These are phyloP conservation scores for Heliconius cydno DNA, from an alignment of 2,888 invertebrate genomes.

Conservation along the genomic window DNA sequence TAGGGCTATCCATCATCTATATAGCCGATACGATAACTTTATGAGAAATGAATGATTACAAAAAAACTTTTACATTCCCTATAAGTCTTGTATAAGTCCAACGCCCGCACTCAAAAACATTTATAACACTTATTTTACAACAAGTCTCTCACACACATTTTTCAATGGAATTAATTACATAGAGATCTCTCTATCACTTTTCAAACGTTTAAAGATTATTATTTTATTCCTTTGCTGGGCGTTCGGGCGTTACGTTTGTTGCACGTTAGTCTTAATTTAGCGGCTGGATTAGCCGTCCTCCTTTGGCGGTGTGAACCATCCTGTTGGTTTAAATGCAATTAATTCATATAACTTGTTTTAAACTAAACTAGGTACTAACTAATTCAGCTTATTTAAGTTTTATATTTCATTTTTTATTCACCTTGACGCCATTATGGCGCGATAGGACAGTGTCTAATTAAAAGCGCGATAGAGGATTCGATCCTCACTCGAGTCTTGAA, in stretches of 20 bases:
- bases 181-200: constrained; percentile 58
- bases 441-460: background rate
- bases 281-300: constrained; percentile 90
- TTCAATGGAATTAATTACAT: constrained; percentile 40
- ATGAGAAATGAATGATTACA: constrained; percentile 80
- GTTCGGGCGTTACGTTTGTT: constrained; percentile 67
- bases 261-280: constrained; percentile 72
- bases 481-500: background rate
- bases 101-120: constrained; percentile 69
- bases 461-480: background rate
- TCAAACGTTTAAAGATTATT: constrained; percentile 58
- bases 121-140: constrained; percentile 73
- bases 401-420: no score
- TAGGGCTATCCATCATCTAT: constrained; percentile 62
- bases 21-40: constrained; percentile 71
- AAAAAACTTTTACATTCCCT: constrained; percentile 81
- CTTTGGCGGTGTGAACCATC: constrained; percentile 96
- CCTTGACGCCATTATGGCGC: no score
- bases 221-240: constrained; percentile 11
- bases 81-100: constrained; percentile 81
- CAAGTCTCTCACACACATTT: constrained; percentile 44
- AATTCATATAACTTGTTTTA: background rate
- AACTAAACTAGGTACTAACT: no score
- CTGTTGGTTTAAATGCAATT: constrained; percentile 70
- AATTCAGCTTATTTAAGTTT: no score